These are phyloP conservation scores for Urophycis tenuis DNA, from an alignment of 2,797 vertebrate species.

Conservation along the genomic window DNA sequence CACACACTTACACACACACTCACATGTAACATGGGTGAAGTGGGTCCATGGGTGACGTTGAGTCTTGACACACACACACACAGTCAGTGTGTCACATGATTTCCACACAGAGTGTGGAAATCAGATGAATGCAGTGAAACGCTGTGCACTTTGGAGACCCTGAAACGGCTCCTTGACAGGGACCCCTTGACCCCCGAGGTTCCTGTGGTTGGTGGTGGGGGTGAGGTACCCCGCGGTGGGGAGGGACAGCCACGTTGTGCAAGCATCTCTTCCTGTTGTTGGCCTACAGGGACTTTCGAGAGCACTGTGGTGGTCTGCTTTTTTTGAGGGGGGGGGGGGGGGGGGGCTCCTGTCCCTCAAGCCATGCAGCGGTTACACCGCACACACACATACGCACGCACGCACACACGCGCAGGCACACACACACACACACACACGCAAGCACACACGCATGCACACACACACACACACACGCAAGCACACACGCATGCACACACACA, in stretches of 20 bases:
- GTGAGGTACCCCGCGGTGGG: not conserved
- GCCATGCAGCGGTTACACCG: slow-evolving; percentile 45
- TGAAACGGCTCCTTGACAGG: not conserved
- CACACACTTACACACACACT: no score
- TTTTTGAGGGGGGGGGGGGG: no score
- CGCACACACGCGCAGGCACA: slow-evolving; percentile 26
- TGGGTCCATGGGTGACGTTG: no score
- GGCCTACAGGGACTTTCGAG: slow-evolving; percentile 49
- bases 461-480: slow-evolving; percentile 4
- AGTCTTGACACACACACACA: no score
- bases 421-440: slow-evolving; percentile 2
- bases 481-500: not conserved
- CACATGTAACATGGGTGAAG: no score
- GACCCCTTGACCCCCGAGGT: slow-evolving; percentile 26
- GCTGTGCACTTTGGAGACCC: not conserved
- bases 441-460: slow-evolving; percentile 6
- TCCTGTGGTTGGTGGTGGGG: slow-evolving; percentile 36
- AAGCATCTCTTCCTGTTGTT: slow-evolving; percentile 69
- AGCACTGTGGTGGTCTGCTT: slow-evolving; percentile 48
- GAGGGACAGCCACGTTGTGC: slow-evolving; percentile 49
- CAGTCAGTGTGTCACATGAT: no score
- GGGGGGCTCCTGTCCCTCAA: slow-evolving; percentile 26
- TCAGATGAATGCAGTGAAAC: not conserved
- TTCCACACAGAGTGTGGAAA: not conserved
- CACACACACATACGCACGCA: not conserved